Percentiles rank a stretch among this genome's conserved stretches.
Conservation (phyloP, 2,888 invertebrate genomes). For the Nemotelus pantherinus region DNA sequence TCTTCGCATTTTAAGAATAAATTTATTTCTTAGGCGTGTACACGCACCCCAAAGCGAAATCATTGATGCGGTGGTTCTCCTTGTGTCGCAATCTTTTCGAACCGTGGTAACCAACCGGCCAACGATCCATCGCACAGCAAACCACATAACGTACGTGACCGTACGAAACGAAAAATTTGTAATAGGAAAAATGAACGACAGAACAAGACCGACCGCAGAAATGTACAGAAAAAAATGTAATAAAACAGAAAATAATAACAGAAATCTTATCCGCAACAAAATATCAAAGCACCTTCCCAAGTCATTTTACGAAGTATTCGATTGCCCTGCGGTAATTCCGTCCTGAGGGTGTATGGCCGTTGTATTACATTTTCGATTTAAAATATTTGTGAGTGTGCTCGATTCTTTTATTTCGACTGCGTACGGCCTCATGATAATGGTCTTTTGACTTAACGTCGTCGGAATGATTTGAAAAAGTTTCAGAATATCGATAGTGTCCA, state of each 20-base stretch:
- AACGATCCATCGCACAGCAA: background rate
- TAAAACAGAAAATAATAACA: constrained; percentile 37
- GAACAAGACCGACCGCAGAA: no score
- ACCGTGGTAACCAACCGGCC: background rate
- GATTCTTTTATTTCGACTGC: constrained; percentile 18
- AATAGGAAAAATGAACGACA: constrained; percentile 28
- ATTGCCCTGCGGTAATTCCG: constrained; percentile 4
- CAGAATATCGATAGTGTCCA: no score
- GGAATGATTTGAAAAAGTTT: no score
- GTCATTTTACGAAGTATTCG: constrained; percentile 30
- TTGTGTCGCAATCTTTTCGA: constrained; percentile 33
- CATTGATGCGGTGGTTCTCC: constrained; percentile 37
- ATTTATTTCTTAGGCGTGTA: constrained; percentile 47
- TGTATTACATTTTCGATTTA: constrained; percentile 36
- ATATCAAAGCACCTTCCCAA: constrained; percentile 20
- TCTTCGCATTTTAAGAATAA: constrained; percentile 48
- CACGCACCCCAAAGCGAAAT: constrained; percentile 26
- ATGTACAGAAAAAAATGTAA: background rate
- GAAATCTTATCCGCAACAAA: constrained; percentile 36
- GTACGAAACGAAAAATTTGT: constrained; percentile 19
- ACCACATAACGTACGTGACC: background rate
- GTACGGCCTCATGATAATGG: background rate
- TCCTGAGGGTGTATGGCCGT: constrained; percentile 14
- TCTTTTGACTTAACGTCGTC: background rate
- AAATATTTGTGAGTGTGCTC: constrained; percentile 15